phyloP scores from a whole-genome alignment of 2,888 invertebrate species.

The Thelaira solivaga region DNA sequence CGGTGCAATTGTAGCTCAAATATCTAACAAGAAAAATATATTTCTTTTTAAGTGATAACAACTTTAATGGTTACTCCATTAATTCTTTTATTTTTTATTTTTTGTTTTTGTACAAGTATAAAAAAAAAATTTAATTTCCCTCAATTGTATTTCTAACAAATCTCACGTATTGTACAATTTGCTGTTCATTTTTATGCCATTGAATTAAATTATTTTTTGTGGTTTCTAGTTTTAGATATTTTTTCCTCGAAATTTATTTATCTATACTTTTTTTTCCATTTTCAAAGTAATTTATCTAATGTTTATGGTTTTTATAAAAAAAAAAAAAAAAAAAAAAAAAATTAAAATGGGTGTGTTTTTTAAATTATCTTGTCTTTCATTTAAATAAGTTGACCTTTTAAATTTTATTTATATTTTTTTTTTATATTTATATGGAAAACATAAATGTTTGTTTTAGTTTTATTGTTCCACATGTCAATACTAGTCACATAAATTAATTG shows the following conservation, averaged over 20 bases:
- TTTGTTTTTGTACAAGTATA: too few species aligned
- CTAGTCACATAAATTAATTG: background rate
- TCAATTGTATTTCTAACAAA: too few species aligned
- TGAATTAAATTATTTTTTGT: slow-evolving; percentile 21
- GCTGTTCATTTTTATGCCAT: slow-evolving; percentile 20
- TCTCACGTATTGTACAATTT: too few species aligned
- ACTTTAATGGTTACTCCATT: too few species aligned
- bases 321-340: too few species aligned
- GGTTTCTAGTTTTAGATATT: slow-evolving; percentile 3
- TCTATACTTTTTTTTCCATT: background rate
- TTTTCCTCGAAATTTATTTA: background rate
- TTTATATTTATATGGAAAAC: too few species aligned
- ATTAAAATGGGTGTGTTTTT: slow-evolving; percentile 53
- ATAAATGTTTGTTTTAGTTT: background rate
- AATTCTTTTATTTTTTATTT: too few species aligned
- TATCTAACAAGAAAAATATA: too few species aligned
- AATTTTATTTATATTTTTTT: background rate
- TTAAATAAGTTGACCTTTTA: slow-evolving; percentile 48
- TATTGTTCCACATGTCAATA: background rate
- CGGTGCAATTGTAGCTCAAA: too few species aligned
- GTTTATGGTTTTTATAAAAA: too few species aligned
- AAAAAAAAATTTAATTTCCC: too few species aligned
- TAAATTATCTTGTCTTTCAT: slow-evolving; percentile 31
- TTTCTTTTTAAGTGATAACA: too few species aligned
- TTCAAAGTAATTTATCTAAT: background rate